Base-by-base conservation (phyloP, 35 echinoderm and acorn worm genomes). In the Heliocidaris erythrogramma region DNA sequence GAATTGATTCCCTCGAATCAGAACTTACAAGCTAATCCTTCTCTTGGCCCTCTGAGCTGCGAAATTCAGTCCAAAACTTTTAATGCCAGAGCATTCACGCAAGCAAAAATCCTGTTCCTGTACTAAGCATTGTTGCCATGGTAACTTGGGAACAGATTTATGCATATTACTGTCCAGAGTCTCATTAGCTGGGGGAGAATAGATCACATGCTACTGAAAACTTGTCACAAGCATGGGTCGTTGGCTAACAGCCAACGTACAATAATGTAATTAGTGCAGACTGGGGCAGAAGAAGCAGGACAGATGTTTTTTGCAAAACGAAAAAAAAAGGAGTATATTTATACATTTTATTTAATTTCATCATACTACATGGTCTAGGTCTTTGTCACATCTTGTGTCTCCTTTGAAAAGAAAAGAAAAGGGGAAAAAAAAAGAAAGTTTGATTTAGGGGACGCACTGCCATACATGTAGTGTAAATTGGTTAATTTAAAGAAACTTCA, bases 81-180 rank as follows among this genome's bases (percentile, higher is more conserved):
- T 78, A 78, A 78, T 78, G 65, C 65, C 87, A 89, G 47, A 1
- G 47, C 87, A 89, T 42, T 89, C 87, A 89, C 87, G 31, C 31
- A 48, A 89, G 87, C 87, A 89, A 47, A 89, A 47, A 89, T 89
- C 87, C 87, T 32, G 31, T 89, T 89, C 87, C 87, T 89, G 87
- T 89, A 89, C 2, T 47, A 89, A 24, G 87, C 47, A 32, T 16
- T 89, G 87, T 89, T 42, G 31, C 87, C 32, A 89, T 89, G 87
- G 87, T 48, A 89, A 89, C 87, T 32, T n/a, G 31, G 32, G 87
- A 48, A 78, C 65, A 78, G 65, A 78, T 78, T 78, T 78, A 78
- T 78, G 65, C 21, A 78, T 78, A 78, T 78, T 78, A 78, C 65
- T 27, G 65, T n/a, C 65, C 27, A 78, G 65, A 78, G 65, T 24